phyloP scores from a whole-genome alignment of 1,140 invertebrate species.

The Drosophila baimaii region DNA sequence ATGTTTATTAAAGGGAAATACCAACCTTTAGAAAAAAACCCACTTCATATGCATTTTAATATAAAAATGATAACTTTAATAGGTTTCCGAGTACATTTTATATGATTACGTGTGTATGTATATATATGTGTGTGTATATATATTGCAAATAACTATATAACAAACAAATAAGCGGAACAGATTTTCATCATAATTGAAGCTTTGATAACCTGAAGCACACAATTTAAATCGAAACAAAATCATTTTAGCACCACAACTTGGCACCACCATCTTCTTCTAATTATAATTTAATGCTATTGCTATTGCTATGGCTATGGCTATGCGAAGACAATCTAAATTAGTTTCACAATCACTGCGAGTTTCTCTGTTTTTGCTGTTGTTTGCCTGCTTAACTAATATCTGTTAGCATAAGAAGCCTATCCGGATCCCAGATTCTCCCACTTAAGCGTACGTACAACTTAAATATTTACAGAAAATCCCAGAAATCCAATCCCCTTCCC shows the following conservation, averaged over 20 bases:
- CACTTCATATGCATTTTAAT: slow-evolving; percentile 18
- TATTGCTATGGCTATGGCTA: slow-evolving; percentile 49
- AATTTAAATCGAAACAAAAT: slow-evolving; percentile 35
- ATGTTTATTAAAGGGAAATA: not conserved
- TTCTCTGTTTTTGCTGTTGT: not conserved
- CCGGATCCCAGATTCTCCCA: slow-evolving; percentile 46
- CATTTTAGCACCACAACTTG: slow-evolving; percentile 35
- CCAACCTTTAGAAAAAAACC: not conserved
- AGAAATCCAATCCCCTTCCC: slow-evolving; percentile 4
- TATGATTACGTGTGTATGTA: slow-evolving; percentile 24
- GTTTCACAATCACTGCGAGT: slow-evolving; percentile 60
- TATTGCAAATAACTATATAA: slow-evolving; percentile 78
- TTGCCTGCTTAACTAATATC: slow-evolving; percentile 17
- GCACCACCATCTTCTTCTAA: slow-evolving; percentile 40
- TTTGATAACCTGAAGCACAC: slow-evolving; percentile 42
- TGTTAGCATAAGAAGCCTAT: slow-evolving; percentile 66
- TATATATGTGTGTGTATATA: slow-evolving; percentile 41
- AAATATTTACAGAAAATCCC: slow-evolving; percentile 69
- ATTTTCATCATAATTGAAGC: slow-evolving; percentile 44
- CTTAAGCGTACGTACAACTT: slow-evolving; percentile 54
- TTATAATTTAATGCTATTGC: slow-evolving; percentile 42
- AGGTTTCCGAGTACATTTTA: slow-evolving; percentile 29
- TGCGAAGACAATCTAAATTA: slow-evolving; percentile 57
- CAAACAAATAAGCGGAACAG: slow-evolving; percentile 63
- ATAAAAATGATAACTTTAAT: slow-evolving; percentile 70